phyloP scores from a whole-genome alignment of 1,140 invertebrate species.

The Sesamia nonagrioides region DNA sequence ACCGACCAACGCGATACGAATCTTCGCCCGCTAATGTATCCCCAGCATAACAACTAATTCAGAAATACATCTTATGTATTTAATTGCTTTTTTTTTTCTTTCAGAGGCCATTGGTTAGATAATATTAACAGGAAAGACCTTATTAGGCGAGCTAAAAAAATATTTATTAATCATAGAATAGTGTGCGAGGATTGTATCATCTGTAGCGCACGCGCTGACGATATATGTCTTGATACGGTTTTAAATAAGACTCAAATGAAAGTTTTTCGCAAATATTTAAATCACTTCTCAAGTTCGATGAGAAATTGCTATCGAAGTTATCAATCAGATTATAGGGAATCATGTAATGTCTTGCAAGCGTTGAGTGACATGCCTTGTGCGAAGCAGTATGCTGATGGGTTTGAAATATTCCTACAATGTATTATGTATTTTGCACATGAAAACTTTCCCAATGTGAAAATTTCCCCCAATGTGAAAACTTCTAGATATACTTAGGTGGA shows the following conservation, averaged over 20 bases:
- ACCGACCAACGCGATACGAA: no score
- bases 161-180: not conserved
- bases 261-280: not conserved
- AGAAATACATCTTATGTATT: no score
- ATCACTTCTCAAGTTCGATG: not conserved
- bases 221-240: not conserved
- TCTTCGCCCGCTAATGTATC: no score
- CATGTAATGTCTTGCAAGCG: not conserved
- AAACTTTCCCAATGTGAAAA: not conserved
- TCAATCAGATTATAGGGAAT: not conserved
- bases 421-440: not conserved
- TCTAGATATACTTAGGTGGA: no score
- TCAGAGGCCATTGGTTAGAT: constrained; percentile 18
- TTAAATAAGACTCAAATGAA: not conserved
- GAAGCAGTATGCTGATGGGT: not conserved
- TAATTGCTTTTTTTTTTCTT: not conserved
- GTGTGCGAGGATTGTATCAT: not conserved
- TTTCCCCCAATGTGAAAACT: no score
- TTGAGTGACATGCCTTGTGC: not conserved
- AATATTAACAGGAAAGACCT: not conserved
- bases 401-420: not conserved
- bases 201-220: not conserved
- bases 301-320: no score
- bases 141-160: not conserved
- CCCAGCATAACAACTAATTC: no score